These are phyloP conservation scores for Portevinia maculata DNA, from an alignment of 2,888 invertebrate species.

Conservation along the genomic window DNA sequence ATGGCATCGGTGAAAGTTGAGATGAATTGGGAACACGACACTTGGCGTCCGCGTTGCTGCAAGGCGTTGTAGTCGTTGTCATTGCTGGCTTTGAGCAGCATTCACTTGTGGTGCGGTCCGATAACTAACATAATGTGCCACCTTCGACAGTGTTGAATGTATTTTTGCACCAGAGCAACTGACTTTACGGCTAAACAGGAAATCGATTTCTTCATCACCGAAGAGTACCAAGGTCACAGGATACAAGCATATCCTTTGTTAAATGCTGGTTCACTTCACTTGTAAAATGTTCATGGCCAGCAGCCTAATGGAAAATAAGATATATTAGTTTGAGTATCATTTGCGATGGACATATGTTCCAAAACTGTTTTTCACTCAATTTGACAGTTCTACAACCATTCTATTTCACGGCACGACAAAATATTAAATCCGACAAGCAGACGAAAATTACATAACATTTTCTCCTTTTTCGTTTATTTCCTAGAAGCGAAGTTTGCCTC, in stretches of 20 bases:
- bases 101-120: slow-evolving; percentile 62
- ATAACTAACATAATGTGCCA: slow-evolving; percentile 51
- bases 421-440: slow-evolving; percentile 59
- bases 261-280: not conserved
- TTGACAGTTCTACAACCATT: slow-evolving; percentile 52
- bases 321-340: slow-evolving; percentile 79
- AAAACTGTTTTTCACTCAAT: slow-evolving; percentile 65
- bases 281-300: slow-evolving; percentile 17
- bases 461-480: slow-evolving; percentile 17
- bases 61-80: slow-evolving; percentile 5
- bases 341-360: slow-evolving; percentile 76
- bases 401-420: slow-evolving; percentile 37
- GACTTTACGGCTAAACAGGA: slow-evolving; percentile 55
- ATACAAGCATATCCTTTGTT: not conserved
- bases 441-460: slow-evolving; percentile 69
- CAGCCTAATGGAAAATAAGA: slow-evolving; percentile 79
- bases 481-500: not conserved
- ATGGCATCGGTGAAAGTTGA: slow-evolving; percentile 69
- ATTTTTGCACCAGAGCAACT: slow-evolving; percentile 3
- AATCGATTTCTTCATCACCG: slow-evolving; percentile 65
- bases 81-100: slow-evolving; percentile 17
- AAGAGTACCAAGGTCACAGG: slow-evolving; percentile 60
- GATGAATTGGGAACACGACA: slow-evolving; percentile 72
- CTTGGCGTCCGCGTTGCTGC: slow-evolving; percentile 42
- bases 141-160: slow-evolving; percentile 62